Percentiles rank a stretch among this genome's conserved stretches.
Conservation (phyloP, 1,140 invertebrate genomes). For the Onthophagus taurus region DNA sequence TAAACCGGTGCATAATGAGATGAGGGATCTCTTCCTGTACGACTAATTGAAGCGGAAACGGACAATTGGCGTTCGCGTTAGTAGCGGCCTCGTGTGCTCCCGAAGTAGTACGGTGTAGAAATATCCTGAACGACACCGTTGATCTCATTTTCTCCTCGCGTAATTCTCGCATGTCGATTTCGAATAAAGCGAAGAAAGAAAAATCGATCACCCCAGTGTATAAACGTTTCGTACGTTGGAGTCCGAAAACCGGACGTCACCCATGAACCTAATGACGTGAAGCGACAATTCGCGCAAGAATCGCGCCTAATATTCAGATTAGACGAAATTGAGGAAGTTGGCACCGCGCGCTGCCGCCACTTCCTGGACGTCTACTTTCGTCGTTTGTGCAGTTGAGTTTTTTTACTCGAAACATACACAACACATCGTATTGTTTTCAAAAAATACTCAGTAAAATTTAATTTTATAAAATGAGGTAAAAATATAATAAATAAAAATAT, state of each 20-base stretch:
- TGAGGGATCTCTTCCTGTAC: slow-evolving; percentile 39
- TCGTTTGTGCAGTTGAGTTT: too few relatives aligned
- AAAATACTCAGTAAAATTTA: too few relatives aligned
- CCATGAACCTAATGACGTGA: neutral
- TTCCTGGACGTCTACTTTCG: too few relatives aligned
- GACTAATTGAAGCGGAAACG: slow-evolving; percentile 38
- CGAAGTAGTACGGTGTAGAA: slow-evolving; percentile 16
- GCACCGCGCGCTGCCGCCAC: neutral
- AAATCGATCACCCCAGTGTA: neutral
- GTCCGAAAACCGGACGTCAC: too few relatives aligned
- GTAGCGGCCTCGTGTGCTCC: slow-evolving; percentile 28
- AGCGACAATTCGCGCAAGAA: neutral
- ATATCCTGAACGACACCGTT: too few relatives aligned
- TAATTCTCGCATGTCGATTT: too few relatives aligned
- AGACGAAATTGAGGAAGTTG: slow-evolving; percentile 5
- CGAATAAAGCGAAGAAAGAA: too few relatives aligned
- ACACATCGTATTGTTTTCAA: too few relatives aligned
- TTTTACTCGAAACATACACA: too few relatives aligned
- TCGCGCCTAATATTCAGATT: slow-evolving; percentile 4
- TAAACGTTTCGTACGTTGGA: neutral
- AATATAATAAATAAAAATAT: neutral
- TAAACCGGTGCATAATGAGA: slow-evolving; percentile 39
- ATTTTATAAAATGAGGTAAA: too few relatives aligned
- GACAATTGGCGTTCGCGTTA: slow-evolving; percentile 31
- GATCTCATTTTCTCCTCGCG: neutral